phyloP scores from a whole-genome alignment of 2,113 vertebrate genomes.

The Plestiodon gilberti region DNA sequence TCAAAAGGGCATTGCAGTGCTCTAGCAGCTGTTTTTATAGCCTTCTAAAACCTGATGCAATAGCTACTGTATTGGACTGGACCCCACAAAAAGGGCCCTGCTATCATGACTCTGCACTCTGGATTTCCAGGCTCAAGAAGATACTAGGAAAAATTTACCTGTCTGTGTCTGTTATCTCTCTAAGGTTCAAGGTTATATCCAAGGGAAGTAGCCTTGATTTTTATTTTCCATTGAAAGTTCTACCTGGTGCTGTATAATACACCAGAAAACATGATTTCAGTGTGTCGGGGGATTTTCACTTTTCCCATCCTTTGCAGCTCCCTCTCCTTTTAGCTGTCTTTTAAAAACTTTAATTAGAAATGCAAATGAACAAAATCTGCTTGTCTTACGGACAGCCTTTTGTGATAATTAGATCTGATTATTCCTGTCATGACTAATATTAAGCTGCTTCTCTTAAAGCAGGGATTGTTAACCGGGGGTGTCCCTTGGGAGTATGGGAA shows the following conservation, averaged over 20 bases:
- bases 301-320: constrained; percentile 7
- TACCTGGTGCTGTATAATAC: constrained; percentile 14
- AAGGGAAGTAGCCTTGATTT: constrained; percentile 40
- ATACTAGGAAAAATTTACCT: not conserved
- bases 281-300: constrained; percentile 43
- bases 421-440: too few species aligned
- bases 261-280: constrained; percentile 8
- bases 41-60: not conserved
- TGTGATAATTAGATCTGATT: not conserved
- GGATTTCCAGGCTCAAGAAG: not conserved
- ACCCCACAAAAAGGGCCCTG: not conserved
- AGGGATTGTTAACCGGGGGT: too few species aligned
- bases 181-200: not conserved
- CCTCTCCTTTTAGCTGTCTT: rapidly evolving
- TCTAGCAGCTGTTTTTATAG: not conserved
- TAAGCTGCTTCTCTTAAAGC: too few species aligned
- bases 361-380: not conserved
- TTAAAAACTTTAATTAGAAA: not conserved
- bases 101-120: not conserved
- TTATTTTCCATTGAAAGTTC: constrained; percentile 2
- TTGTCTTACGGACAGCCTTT: constrained; percentile 31
- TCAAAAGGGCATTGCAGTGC: not conserved
- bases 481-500: too few species aligned
- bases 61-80: not conserved
- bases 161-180: not conserved